Evolutionary conservation across 1,140 invertebrate species (phyloP).

Genomic region (Periplaneta americana): DNA sequence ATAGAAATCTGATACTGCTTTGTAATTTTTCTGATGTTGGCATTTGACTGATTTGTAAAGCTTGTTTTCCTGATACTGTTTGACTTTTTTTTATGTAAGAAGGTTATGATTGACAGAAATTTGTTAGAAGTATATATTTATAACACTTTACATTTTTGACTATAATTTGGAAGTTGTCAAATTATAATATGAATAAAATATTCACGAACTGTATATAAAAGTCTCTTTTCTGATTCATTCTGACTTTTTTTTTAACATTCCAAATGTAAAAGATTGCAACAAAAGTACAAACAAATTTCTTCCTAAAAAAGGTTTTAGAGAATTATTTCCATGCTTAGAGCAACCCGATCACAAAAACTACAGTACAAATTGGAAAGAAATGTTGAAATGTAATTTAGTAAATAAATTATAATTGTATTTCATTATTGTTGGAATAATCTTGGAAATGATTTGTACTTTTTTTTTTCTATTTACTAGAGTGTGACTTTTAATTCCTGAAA

Average conservation of each 20-base stretch:
- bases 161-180: background rate
- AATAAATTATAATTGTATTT: background rate
- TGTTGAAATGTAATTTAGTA: background rate
- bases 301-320: background rate
- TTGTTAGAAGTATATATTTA: background rate
- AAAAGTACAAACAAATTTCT: slow-evolving; percentile 12
- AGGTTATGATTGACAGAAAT: background rate
- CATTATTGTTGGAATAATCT: background rate
- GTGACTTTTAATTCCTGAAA: background rate
- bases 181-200: background rate
- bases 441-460: background rate
- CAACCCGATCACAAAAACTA: background rate
- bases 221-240: background rate
- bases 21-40: background rate
- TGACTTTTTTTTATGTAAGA: background rate
- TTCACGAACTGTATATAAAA: background rate
- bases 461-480: background rate
- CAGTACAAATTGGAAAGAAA: slow-evolving; percentile 2
- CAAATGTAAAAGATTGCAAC: background rate
- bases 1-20: background rate
- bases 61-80: background rate
- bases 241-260: slow-evolving; percentile 6
- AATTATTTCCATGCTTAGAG: background rate
- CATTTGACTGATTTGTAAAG: background rate
- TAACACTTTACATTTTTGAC: background rate